A percentile compares a stretch with the other conserved stretches of the same genome.
Conservation (phyloP, 2,113 vertebrate genomes). For the Vimba vimba region DNA sequence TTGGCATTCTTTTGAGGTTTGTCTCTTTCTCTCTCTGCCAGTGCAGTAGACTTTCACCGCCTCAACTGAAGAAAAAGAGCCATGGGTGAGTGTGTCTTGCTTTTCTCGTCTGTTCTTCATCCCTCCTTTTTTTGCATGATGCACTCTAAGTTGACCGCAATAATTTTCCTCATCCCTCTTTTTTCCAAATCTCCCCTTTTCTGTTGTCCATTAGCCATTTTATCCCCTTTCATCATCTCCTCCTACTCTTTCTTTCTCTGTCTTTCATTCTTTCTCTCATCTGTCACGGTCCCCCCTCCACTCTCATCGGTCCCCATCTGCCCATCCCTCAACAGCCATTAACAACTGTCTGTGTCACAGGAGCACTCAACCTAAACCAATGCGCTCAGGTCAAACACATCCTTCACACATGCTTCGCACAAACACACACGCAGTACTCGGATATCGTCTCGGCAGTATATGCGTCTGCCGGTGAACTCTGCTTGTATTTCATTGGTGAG, state of each 20-base stretch:
- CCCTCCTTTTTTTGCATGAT: not conserved
- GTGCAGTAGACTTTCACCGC: conserved; percentile 12
- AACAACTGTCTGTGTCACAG: conserved; percentile 44
- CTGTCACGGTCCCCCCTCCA: conserved; percentile 26
- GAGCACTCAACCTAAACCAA: conserved; percentile 40
- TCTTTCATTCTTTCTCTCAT: conserved; percentile 33
- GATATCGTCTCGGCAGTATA: conserved; percentile 20
- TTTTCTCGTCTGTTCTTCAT: not conserved
- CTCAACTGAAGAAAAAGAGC: conserved; percentile 33
- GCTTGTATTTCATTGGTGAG: conserved; percentile 35
- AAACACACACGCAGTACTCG: conserved; percentile 12
- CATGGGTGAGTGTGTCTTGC: conserved; percentile 51
- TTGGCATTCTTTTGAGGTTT: conserved; percentile 42
- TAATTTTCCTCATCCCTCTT: not conserved
- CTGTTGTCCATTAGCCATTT: conserved; percentile 56
- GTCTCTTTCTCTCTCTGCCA: conserved; percentile 32
- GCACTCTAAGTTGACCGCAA: conserved; percentile 4
- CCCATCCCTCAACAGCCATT: conserved; percentile 45
- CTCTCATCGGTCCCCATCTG: conserved; percentile 26
- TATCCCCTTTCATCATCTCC: conserved; percentile 21
- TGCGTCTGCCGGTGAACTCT: conserved; percentile 24
- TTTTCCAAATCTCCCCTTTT: conserved; percentile 20
- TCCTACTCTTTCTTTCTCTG: not conserved
- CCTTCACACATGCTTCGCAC: not conserved
- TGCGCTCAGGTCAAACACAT: conserved; percentile 43